Evolutionary conservation across 2,888 invertebrate genomes (phyloP).

Genomic region (Netelia inedita): DNA sequence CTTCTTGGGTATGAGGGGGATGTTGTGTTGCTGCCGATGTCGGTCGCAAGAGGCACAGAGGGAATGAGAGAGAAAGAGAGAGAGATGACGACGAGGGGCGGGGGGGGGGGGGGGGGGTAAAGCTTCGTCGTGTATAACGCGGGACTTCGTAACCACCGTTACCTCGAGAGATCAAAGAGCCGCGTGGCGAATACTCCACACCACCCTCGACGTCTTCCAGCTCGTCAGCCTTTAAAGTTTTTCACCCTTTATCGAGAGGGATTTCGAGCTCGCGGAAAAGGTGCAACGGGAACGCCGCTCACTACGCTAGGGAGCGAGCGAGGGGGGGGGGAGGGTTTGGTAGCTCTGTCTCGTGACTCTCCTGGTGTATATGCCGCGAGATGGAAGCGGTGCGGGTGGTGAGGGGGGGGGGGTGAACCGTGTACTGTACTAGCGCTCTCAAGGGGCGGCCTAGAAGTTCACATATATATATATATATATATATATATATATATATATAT

Average conservation of each 20-base stretch:
- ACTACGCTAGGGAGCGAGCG: conserved; percentile 15
- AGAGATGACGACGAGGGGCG: conserved; percentile 49
- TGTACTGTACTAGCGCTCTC: conserved; percentile 24
- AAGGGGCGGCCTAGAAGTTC: conserved; percentile 13
- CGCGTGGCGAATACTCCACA: conserved; percentile 60
- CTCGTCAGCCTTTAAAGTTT: conserved; percentile 81
- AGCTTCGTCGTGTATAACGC: conserved; percentile 72
- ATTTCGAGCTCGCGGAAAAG: conserved; percentile 71
- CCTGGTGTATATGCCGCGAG: background rate
- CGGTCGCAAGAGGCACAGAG: conserved; percentile 36
- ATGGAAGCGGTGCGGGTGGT: background rate
- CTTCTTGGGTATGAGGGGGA: conserved; percentile 58
- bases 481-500: background rate
- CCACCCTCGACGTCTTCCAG: conserved; percentile 63
- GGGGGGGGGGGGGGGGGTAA: conserved; percentile 33
- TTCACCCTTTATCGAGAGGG: conserved; percentile 80
- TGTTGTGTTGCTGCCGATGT: conserved; percentile 52
- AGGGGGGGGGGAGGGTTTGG: conserved; percentile 49
- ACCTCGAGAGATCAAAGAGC: conserved; percentile 81
- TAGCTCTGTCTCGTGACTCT: conserved; percentile 36
- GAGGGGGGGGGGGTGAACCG: background rate
- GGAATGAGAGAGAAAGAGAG: conserved; percentile 22
- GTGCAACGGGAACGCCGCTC: conserved; percentile 49
- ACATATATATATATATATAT: background rate
- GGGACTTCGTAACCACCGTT: conserved; percentile 67